Base-by-base conservation (phyloP, 2,888 invertebrate genomes). In the Eledone cirrhosa region DNA sequence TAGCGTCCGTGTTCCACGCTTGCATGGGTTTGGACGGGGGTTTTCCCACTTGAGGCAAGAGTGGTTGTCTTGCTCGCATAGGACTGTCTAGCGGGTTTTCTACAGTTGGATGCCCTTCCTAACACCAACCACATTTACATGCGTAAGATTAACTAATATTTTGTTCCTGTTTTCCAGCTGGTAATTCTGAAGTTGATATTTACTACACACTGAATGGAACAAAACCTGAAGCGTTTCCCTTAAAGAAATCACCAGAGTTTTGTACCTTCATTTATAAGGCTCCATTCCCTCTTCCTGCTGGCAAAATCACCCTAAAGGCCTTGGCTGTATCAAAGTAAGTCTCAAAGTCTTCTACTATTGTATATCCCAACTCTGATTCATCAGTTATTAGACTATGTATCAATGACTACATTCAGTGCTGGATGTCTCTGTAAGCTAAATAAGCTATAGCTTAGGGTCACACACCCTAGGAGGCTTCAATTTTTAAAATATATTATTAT, bases 141-240 rank as follows among this genome's bases (percentile, higher is more conserved):
- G 14, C 24, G 29, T 14, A 72, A 22, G 11, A 8, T 22, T 29
- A 33, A 29, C n/a, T 72, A 0, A 22, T 27, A 13, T 27, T n/a
- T 27, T 29, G 22, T 76, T 48, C 48, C 2, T 72, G 8, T 75
- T 75, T 78, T 79, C 69, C 86, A 89, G 90, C 90, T 59, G 88
- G 41, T 8, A 41, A 88, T n/a, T 80, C 84, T 75, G 88, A 88
- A 78, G 87, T 86, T 7, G 85, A 85, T 48, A 90, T 91, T 47
- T 89, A 87, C 83, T 91, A 90, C 87, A 91, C 91, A 65, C 86
- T 90, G 47, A 90, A 91, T 88, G 90, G 90, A 22, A 85, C 86
- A n/a, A 91, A 89, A 78, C 91, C 91, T 27, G 89, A 90, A 24
- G 90, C 91, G 4, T 91, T 90, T 83, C 87, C 89, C 41, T 80